These are phyloP conservation scores for Drosophila teissieri DNA, from an alignment of 1,140 invertebrate genomes.

Conservation along the genomic window DNA sequence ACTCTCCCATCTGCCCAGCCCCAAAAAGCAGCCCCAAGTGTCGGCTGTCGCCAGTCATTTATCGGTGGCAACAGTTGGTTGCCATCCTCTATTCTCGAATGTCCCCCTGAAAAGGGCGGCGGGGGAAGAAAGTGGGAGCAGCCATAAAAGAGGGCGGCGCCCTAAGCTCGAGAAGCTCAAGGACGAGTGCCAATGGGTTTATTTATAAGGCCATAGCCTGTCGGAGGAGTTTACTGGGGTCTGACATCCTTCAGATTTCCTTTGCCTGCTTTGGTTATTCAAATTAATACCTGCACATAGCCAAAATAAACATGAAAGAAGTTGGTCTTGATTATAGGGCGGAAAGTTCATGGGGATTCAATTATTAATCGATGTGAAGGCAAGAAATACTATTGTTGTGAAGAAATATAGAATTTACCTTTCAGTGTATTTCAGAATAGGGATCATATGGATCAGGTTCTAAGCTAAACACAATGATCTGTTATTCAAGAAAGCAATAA, in stretches of 20 bases:
- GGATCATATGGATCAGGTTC: not conserved
- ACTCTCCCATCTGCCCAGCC: not conserved
- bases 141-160: slow-evolving; percentile 33
- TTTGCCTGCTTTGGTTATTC: not conserved
- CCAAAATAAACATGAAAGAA: slow-evolving; percentile 30
- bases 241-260: slow-evolving; percentile 7
- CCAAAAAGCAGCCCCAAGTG: not conserved
- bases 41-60: slow-evolving; percentile 21
- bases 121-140: not conserved
- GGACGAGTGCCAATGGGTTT: slow-evolving; percentile 24
- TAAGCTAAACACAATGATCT: not conserved
- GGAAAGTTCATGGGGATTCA: not conserved
- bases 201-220: slow-evolving; percentile 31
- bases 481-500: not conserved
- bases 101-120: not conserved
- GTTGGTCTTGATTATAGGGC: not conserved
- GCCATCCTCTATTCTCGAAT: slow-evolving; percentile 7
- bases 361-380: slow-evolving; percentile 13
- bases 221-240: not conserved
- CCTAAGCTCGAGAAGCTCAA: slow-evolving; percentile 11
- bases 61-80: slow-evolving; percentile 41
- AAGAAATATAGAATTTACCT: not conserved
- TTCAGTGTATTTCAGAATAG: not conserved
- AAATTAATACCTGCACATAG: slow-evolving; percentile 9
- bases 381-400: too few species aligned